A percentile compares a stretch with the other conserved stretches of the same genome.
Evolutionary conservation across 2,113 vertebrate species (phyloP).

Genomic region (Pristiophorus japonicus): DNA sequence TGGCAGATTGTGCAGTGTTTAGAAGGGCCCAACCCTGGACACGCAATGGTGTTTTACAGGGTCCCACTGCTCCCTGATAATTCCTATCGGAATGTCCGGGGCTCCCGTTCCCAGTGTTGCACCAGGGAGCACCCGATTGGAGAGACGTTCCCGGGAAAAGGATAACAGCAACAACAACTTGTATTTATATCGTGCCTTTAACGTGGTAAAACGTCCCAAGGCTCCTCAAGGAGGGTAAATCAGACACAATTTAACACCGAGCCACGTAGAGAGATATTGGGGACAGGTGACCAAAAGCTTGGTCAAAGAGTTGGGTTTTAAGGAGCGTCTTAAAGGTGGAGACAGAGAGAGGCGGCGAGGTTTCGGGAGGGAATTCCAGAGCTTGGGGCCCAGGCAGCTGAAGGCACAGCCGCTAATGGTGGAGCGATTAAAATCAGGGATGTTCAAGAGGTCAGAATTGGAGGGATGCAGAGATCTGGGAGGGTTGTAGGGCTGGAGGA

Average conservation of each 20-base stretch:
- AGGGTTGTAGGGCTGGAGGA: background rate
- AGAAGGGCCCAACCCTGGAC: too few relatives aligned
- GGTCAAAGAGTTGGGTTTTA: background rate
- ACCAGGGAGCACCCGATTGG: too few relatives aligned
- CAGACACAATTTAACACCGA: too few relatives aligned
- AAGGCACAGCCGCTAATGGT: background rate
- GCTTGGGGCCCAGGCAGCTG: background rate
- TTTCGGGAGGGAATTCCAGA: background rate
- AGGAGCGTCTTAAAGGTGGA: background rate
- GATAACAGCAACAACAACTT: too few relatives aligned
- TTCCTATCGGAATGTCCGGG: too few relatives aligned
- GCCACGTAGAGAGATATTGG: background rate
- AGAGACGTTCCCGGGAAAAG: background rate
- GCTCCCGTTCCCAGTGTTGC: too few relatives aligned
- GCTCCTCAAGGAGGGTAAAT: background rate
- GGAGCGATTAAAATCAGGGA: background rate
- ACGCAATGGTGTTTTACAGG: too few relatives aligned
- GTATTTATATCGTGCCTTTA: background rate
- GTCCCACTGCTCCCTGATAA: too few relatives aligned
- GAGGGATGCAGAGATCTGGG: background rate
- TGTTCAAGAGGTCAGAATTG: background rate
- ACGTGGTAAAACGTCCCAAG: too few relatives aligned
- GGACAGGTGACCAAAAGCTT: background rate
- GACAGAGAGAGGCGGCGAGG: background rate
- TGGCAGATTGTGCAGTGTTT: too few relatives aligned